These are phyloP conservation scores for Melanostoma mellinum DNA, from an alignment of 2,888 invertebrate genomes.

Conservation along the genomic window DNA sequence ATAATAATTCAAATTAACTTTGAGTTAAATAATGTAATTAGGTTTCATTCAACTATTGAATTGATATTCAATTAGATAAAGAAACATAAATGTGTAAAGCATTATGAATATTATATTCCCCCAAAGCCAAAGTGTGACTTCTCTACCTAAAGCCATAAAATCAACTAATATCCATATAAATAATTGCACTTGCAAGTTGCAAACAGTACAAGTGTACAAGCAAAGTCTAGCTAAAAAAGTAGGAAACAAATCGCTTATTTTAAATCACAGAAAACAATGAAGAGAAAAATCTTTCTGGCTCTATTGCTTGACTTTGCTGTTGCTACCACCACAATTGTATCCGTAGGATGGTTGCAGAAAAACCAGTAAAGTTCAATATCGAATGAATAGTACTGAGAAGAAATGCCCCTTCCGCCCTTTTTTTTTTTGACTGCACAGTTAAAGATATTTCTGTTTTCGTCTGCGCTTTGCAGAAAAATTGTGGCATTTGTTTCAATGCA, in stretches of 20 bases:
- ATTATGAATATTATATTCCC: background rate
- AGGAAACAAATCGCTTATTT: conserved; percentile 58
- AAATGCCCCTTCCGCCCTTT: conserved; percentile 25
- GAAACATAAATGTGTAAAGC: no score
- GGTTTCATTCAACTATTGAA: no score
- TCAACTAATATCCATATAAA: conserved; percentile 49
- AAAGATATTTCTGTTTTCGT: conserved; percentile 35
- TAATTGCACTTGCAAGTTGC: conserved; percentile 54
- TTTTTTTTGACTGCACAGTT: conserved; percentile 15
- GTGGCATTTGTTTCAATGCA: conserved; percentile 36
- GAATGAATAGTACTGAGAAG: conserved; percentile 52
- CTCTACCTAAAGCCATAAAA: conserved; percentile 22
- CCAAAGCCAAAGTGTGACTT: conserved; percentile 12
- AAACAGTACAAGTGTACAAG: background rate
- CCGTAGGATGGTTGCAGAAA: conserved; percentile 51
- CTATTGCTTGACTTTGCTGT: background rate
- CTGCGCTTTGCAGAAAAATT: conserved; percentile 61
- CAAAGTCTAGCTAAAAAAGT: conserved; percentile 12
- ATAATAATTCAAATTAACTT: no score
- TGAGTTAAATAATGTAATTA: no score
- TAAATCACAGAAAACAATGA: conserved; percentile 38
- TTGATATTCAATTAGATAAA: no score
- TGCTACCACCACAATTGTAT: conserved; percentile 37
- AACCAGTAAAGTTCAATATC: conserved; percentile 68
- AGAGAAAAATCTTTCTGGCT: conserved; percentile 34